Evolutionary conservation across 2,797 vertebrate species (phyloP), one percentile per base, ranked within the genome.

Genomic region (Anniella stebbinsi): DNA sequence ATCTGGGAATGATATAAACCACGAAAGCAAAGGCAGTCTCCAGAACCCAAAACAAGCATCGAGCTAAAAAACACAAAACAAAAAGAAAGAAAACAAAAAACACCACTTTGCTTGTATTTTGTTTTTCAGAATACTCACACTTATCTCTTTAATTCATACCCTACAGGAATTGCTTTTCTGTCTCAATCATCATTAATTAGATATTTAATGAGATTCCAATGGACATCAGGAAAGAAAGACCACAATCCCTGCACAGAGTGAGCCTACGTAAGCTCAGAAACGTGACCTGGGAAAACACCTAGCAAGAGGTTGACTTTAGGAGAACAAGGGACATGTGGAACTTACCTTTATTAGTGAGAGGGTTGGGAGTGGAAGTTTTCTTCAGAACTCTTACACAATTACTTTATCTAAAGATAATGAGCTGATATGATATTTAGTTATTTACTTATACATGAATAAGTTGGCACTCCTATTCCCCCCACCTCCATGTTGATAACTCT

Each of bases 1-100:
- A 76, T 82, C 41, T 90, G 84, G n/a, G 23, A 78, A 76, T 76
- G 78, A 81, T 76, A 90, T 83, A 87, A 82, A 87, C n/a, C 89
- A 89, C 15, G 30, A 67, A 84, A 69, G 81, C 45, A 80, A 90
- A 75, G 1, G 38, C 51, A 51, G 23, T 41, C 30, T 60, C 57
- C 25, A 75, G 17, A 80, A 87, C 57, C 48, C 57, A 38, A 67
- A 75, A 67, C 5, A 82, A 36, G 33, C 17, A 73, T 72, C 21
- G 30, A 86, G 51, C 51, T 13, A 81, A 73, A 28, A 30, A 60
- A 28, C 25, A 10, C 38, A 82, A 30, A n/a, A n/a, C n/a, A n/a
- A n/a, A n/a, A n/a, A n/a, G n/a, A n/a, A n/a, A n/a, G n/a, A n/a
- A n/a, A 57, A 21, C 6, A 82, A n/a, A 28, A 21, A 25, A 28